Percentiles rank a stretch among this genome's conserved stretches.
phyloP scores from a whole-genome alignment of 2,797 vertebrate species.

The Pitangus sulphuratus region DNA sequence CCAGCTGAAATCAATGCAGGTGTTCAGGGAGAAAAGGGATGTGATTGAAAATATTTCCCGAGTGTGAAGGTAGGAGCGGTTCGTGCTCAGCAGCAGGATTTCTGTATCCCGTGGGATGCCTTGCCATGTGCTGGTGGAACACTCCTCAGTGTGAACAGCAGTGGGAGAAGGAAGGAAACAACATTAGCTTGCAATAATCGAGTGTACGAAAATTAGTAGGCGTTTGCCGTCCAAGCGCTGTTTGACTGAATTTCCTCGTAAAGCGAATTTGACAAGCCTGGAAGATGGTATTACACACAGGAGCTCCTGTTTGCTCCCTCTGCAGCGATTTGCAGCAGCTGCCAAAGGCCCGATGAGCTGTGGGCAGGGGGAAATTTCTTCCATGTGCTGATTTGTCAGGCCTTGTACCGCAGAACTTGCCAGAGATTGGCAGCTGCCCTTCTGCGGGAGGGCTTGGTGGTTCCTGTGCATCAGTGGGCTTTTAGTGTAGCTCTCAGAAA shows the following conservation, averaged over 20 bases:
- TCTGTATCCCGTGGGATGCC: background rate
- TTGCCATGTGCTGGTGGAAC: background rate
- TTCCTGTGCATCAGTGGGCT: background rate
- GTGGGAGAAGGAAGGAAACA: background rate
- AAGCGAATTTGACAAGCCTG: background rate
- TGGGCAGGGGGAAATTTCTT: background rate
- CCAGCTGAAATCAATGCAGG: background rate
- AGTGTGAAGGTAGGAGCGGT: background rate
- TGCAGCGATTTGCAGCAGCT: background rate
- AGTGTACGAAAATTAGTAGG: background rate
- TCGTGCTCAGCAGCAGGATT: background rate
- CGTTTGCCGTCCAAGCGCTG: rapidly evolving
- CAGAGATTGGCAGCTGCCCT: background rate
- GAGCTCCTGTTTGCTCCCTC: conserved; percentile 2
- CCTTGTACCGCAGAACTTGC: background rate
- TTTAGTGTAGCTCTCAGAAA: background rate
- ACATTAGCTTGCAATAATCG: background rate
- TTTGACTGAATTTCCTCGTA: background rate
- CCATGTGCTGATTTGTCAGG: conserved; percentile 15
- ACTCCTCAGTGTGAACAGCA: background rate
- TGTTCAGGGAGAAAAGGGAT: background rate
- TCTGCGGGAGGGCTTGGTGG: background rate
- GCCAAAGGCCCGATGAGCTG: background rate
- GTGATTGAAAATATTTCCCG: background rate
- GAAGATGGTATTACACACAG: background rate